Conservation (phyloP, 2,797 vertebrate genomes). For the Peromyscus eremicus region DNA sequence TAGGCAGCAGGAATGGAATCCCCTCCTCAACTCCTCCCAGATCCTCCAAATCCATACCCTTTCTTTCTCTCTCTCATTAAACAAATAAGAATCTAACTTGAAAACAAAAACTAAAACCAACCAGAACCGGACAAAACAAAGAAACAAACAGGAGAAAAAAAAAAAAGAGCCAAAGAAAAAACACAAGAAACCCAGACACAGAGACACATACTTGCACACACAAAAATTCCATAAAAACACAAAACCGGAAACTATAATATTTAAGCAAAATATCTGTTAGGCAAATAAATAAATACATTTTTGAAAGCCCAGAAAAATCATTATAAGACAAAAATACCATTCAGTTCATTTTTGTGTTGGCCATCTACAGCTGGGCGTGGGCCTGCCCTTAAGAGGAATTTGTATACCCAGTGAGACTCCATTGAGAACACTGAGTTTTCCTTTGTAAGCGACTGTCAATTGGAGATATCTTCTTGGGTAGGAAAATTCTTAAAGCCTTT, state of each 20-base stretch:
- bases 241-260: neutral
- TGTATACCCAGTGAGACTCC: neutral
- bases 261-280: neutral
- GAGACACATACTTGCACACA: neutral
- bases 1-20: too few species aligned
- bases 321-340: neutral
- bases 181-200: neutral
- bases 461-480: neutral
- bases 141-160: neutral
- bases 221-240: neutral
- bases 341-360: neutral
- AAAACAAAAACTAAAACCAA: neutral
- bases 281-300: neutral
- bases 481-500: slow-evolving; percentile 21
- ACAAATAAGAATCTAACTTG: neutral
- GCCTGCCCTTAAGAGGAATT: neutral
- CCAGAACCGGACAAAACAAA: neutral
- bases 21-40: neutral
- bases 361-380: too few species aligned
- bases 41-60: neutral
- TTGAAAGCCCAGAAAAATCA: neutral
- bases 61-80: neutral
- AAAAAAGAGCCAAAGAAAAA: neutral
- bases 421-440: neutral
- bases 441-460: neutral